Base-by-base conservation (phyloP, 2,888 invertebrate genomes). In the Hirudinaria manillensis region DNA sequence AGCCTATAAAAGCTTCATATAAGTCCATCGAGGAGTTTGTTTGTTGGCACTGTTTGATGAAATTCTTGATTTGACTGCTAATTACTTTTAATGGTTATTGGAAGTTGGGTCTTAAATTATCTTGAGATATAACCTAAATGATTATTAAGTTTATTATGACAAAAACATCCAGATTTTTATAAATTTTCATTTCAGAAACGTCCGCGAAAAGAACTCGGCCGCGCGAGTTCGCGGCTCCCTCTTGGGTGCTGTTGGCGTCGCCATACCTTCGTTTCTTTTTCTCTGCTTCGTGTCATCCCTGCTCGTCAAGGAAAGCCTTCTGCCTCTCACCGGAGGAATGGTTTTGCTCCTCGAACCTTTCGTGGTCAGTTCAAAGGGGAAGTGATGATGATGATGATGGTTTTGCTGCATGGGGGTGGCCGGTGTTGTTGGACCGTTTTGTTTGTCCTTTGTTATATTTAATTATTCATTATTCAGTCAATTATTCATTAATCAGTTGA, bases 191-290 rank as follows among this genome's bases (percentile, higher is more conserved):
- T 10, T 45, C 45, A 45, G 45, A 45, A 10, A 16, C 45, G 16
- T 45, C 45, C 45, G 45, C 13, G 13, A 10, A 16, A 45, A 45
- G 45, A 45, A 45, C 45, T 45, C 45, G 13, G 16, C 1, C 13
- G 45, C 16, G 75, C 82, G 83, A 45, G 78, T 85, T 29, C 76
- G 85, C 51, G 86, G 85, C 2, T 79, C 83, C n/a, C 82, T 83
- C 3, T 79, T 84, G n/a, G 45, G 4, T 45, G 45, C 10, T 10
- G 16, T 45, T 1, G 45, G 45, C 16, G 45, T 45, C 16, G 45
- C 13, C 16, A 16, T 16, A 10, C 45, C 45, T 16, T 10, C 19
- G 24, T 29, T 61, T 29, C 61, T 61, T 4, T 61, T 61, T n/a
- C 61, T 61, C 61, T 61, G 24, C 29, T n/a, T 24, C 24, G 6